Evolutionary conservation across 1,140 invertebrate species (phyloP).

Genomic region (Archivesica marissinica): DNA sequence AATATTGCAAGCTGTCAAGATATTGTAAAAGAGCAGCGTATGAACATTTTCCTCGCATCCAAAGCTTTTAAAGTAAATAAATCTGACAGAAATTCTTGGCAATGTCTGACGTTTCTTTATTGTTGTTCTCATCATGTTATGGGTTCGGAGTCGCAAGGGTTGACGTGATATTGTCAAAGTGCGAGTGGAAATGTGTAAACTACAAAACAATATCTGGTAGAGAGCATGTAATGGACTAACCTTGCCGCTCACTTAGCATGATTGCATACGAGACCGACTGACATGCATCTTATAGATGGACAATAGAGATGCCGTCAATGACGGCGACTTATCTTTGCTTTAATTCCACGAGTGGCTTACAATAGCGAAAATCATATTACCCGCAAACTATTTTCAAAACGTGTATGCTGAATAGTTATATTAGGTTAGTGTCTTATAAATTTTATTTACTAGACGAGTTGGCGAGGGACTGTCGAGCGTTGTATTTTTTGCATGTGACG

Average conservation of each 20-base stretch:
- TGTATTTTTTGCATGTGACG: too few species aligned
- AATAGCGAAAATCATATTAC: too few species aligned
- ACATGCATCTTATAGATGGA: background rate
- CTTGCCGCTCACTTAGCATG: slow-evolving; percentile 23
- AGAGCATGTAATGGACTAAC: slow-evolving; percentile 58
- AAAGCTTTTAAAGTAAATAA: slow-evolving; percentile 58
- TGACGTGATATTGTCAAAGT: slow-evolving; percentile 34
- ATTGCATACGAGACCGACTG: background rate
- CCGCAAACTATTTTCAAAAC: too few species aligned
- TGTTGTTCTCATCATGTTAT: slow-evolving; percentile 44
- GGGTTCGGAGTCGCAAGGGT: slow-evolving; percentile 43
- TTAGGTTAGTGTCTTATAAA: too few species aligned
- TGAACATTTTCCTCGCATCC: slow-evolving; percentile 18
- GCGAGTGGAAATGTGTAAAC: slow-evolving; percentile 23
- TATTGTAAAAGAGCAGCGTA: background rate
- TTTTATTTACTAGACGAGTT: too few species aligned
- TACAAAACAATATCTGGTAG: slow-evolving; percentile 52
- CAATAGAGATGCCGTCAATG: background rate
- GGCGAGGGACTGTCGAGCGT: too few species aligned
- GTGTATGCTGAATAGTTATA: too few species aligned
- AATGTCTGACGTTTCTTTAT: slow-evolving; percentile 17
- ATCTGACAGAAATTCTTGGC: slow-evolving; percentile 41
- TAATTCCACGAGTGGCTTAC: too few species aligned
- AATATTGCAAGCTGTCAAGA: slow-evolving; percentile 48
- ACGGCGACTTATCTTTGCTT: background rate